A percentile compares a stretch with the other conserved stretches of the same genome.
These are phyloP conservation scores for Rhopalosiphum maidis DNA, from an alignment of 1,140 invertebrate genomes.

Conservation along the genomic window DNA sequence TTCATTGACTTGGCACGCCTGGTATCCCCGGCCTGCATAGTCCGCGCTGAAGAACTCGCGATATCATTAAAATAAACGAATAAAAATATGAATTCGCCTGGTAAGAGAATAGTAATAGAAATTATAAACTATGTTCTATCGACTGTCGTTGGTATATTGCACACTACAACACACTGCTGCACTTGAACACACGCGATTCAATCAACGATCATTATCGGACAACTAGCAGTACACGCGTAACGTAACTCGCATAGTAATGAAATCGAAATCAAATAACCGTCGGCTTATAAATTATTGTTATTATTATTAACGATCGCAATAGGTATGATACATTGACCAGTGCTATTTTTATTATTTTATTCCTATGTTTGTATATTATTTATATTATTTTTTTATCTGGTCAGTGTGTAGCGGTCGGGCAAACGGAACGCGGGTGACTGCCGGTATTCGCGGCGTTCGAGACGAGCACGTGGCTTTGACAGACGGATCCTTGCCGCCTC, in stretches of 20 bases:
- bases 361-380: not conserved
- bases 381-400: not conserved
- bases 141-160: not conserved
- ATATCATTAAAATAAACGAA: not conserved
- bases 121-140: not conserved
- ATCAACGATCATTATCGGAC: not conserved
- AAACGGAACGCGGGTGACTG: constrained; percentile 57
- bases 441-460: constrained; percentile 40
- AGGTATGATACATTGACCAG: not conserved
- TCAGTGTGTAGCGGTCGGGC: constrained; percentile 41
- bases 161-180: not conserved
- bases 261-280: not conserved
- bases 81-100: not conserved
- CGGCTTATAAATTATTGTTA: not conserved
- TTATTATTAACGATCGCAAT: not conserved
- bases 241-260: not conserved
- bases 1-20: not conserved
- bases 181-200: constrained; percentile 19
- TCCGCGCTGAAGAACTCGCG: not conserved
- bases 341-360: not conserved
- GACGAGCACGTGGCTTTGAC: constrained; percentile 57
- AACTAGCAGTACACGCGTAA: not conserved
- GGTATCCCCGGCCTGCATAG: not conserved
- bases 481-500: constrained; percentile 32
- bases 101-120: not conserved